Evolutionary conservation across 2,888 invertebrate genomes (phyloP).

Genomic region (Orthosia gracilis): DNA sequence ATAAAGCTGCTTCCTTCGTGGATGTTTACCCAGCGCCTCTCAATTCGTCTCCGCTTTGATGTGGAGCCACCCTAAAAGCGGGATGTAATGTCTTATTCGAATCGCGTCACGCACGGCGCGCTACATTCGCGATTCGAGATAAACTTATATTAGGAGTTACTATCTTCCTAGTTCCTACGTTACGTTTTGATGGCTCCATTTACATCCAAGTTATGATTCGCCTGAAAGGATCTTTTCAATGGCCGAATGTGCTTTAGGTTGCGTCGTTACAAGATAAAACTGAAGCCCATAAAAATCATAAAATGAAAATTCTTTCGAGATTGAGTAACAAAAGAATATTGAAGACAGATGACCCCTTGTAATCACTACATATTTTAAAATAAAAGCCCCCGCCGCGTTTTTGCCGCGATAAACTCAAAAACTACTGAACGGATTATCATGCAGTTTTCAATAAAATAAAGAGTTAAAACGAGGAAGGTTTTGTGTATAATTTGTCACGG

Average conservation of each 20-base stretch:
- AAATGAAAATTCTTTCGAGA: conserved; percentile 32
- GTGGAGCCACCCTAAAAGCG: conserved; percentile 54
- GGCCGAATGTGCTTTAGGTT: conserved; percentile 44
- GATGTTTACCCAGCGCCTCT: conserved; percentile 52
- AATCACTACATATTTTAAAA: no score
- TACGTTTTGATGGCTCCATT: conserved; percentile 70
- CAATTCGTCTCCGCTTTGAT: conserved; percentile 57
- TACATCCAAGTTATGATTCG: conserved; percentile 63
- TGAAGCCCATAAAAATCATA: conserved; percentile 27
- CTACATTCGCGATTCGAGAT: conserved; percentile 68
- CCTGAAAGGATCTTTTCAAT: conserved; percentile 54
- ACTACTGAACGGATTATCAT: no score
- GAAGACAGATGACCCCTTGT: neutral
- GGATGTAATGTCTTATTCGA: conserved; percentile 59
- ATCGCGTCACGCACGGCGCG: conserved; percentile 67
- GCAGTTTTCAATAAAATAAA: no score
- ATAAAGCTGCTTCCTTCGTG: conserved; percentile 35
- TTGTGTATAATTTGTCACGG: no score
- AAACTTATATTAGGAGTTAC: conserved; percentile 72
- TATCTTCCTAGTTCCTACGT: conserved; percentile 64
- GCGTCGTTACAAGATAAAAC: conserved; percentile 41
- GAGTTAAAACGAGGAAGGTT: no score
- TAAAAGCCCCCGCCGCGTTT: no score
- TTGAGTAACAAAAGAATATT: neutral
- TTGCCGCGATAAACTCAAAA: no score